Evolutionary conservation across 2,888 invertebrate genomes (phyloP).

Genomic region (Anthophora plumipes): DNA sequence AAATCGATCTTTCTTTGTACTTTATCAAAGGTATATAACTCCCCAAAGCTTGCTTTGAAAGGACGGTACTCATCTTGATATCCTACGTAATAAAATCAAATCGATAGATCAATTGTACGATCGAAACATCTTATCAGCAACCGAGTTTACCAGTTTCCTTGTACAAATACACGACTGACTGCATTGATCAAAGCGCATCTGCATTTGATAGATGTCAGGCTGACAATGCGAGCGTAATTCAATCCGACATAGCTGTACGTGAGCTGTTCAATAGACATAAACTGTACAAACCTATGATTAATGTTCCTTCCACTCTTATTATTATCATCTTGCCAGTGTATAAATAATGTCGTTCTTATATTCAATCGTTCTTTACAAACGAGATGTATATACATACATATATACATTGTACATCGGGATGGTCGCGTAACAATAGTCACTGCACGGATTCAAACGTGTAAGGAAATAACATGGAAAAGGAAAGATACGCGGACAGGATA

Average conservation of each 20-base stretch:
- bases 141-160: constrained; percentile 55
- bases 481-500: constrained; percentile 67
- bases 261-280: constrained; percentile 48
- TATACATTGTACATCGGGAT: no score
- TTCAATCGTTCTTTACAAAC: constrained; percentile 36
- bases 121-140: constrained; percentile 47
- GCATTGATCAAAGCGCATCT: constrained; percentile 64
- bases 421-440: constrained; percentile 48
- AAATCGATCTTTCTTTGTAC: no score
- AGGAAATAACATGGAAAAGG: constrained; percentile 65
- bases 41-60: no score
- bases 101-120: constrained; percentile 16
- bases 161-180: constrained; percentile 57
- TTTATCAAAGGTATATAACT: no score
- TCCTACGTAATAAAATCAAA: constrained; percentile 37
- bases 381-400: no score
- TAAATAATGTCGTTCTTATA: constrained; percentile 57
- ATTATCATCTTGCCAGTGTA: constrained; percentile 44
- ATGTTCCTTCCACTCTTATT: constrained; percentile 49
- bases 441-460: constrained; percentile 35
- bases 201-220: constrained; percentile 62
- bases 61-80: background rate
- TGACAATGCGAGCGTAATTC: constrained; percentile 50
- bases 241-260: constrained; percentile 48
- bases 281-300: constrained; percentile 55